Percentiles rank a stretch among this genome's conserved stretches.
Evolutionary conservation across 2,797 vertebrate genomes (phyloP).

Genomic region (Peromyscus nudipes): DNA sequence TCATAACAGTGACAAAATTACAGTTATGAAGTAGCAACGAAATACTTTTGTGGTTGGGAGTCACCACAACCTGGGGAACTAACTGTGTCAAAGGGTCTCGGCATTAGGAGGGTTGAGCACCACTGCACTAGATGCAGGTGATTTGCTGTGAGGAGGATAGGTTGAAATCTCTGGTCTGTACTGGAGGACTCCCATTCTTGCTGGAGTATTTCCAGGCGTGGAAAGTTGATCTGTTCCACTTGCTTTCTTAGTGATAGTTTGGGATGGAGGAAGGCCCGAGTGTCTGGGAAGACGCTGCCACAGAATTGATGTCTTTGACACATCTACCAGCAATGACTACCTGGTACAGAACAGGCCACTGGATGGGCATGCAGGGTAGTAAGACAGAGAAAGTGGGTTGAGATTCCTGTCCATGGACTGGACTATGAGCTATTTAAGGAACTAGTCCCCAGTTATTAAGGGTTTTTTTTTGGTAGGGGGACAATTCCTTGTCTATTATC

Average conservation of each 20-base stretch:
- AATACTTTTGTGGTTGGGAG: background rate
- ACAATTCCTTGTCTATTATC: background rate
- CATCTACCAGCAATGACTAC: background rate
- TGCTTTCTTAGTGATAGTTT: constrained; percentile 3
- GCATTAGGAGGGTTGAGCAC: background rate
- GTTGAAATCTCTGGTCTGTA: background rate
- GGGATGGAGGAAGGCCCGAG: background rate
- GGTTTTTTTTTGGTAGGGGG: background rate
- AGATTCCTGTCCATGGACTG: background rate
- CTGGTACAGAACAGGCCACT: background rate
- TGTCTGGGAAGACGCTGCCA: background rate
- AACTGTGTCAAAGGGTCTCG: background rate
- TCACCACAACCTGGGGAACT: background rate
- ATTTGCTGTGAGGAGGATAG: background rate
- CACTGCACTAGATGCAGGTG: background rate
- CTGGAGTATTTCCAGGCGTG: constrained; percentile 41
- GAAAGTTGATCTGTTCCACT: background rate
- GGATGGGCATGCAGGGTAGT: no score
- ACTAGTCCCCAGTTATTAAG: background rate
- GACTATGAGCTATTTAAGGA: background rate
- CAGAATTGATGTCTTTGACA: background rate
- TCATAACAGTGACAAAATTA: no score
- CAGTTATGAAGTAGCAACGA: background rate
- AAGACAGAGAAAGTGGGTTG: background rate
- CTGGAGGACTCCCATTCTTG: background rate